phyloP scores from a whole-genome alignment of 1,140 invertebrate species.

The Neodiprion fabricii region DNA sequence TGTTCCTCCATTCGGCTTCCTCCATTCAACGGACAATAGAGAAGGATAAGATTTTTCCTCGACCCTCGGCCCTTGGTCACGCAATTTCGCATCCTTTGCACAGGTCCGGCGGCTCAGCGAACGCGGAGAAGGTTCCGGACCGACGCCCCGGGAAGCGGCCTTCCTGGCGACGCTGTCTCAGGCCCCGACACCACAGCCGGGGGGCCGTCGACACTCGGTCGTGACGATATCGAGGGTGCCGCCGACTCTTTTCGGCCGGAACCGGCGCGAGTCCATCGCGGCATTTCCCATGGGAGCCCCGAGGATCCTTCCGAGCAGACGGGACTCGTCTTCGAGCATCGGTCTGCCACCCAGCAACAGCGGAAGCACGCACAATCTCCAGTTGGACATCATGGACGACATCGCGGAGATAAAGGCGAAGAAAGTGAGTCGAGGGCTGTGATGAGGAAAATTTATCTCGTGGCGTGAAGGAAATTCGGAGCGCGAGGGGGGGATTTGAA shows the following conservation, averaged over 20 bases:
- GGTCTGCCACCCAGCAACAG: constrained; percentile 71
- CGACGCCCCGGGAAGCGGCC: constrained; percentile 72
- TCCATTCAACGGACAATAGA: no score
- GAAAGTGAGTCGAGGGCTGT: constrained; percentile 62
- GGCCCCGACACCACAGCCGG: constrained; percentile 71
- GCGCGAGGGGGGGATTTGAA: no score
- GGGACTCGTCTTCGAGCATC: constrained; percentile 59
- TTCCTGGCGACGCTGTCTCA: constrained; percentile 81
- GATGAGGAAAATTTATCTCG: neutral
- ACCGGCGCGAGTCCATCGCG: constrained; percentile 79
- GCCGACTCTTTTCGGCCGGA: constrained; percentile 74
- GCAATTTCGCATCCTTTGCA: constrained; percentile 11
- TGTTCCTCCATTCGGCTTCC: no score
- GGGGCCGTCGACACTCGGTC: constrained; percentile 80
- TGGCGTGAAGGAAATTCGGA: no score
- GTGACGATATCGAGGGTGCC: constrained; percentile 83
- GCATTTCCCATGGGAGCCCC: constrained; percentile 68
- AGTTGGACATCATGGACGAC: constrained; percentile 86
- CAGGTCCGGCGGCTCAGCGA: constrained; percentile 79
- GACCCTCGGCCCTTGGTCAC: neutral
- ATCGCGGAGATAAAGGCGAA: constrained; percentile 76
- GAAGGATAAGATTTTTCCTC: no score
- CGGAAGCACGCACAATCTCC: constrained; percentile 81
- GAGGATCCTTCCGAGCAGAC: constrained; percentile 56
- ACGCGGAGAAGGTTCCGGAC: constrained; percentile 72